These are phyloP conservation scores for Neopelma chrysocephalum DNA, from an alignment of 2,797 vertebrate genomes.

Conservation along the genomic window DNA sequence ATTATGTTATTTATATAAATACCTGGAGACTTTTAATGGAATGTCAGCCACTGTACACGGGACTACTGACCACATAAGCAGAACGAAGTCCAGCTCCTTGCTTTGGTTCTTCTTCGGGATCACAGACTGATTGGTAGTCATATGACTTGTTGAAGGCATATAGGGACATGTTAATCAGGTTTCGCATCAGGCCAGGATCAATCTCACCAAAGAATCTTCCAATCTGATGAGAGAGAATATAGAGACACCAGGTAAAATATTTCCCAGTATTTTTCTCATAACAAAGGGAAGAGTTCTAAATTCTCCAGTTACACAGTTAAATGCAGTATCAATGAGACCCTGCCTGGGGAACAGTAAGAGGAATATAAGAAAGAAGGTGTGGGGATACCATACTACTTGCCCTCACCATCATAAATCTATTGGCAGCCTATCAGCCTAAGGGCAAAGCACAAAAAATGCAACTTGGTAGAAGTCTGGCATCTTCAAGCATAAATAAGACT, in stretches of 20 bases:
- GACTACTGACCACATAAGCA: constrained; percentile 86
- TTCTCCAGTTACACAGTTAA: not conserved
- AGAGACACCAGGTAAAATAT: not conserved
- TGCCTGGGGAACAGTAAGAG: not conserved
- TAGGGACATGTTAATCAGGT: constrained; percentile 89
- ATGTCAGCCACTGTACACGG: not conserved
- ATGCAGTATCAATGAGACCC: not conserved
- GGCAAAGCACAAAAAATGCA: not conserved
- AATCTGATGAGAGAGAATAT: constrained; percentile 77
- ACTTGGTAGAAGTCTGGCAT: not conserved
- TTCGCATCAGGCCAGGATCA: constrained; percentile 92
- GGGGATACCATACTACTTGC: not conserved
- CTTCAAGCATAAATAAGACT: not conserved
- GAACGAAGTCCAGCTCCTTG: constrained; percentile 90
- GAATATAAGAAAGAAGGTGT: not conserved
- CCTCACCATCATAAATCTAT: not conserved
- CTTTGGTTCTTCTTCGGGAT: constrained; percentile 90
- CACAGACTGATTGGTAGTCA: constrained; percentile 95
- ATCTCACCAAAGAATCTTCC: constrained; percentile 98
- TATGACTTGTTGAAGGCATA: constrained; percentile 97
- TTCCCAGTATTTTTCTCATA: not conserved
- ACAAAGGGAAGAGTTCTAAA: not conserved
- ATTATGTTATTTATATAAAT: not conserved
- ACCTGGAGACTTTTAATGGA: not conserved
- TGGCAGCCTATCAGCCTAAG: not conserved